phyloP scores from a whole-genome alignment of 2,113 vertebrate genomes.

The Sapajus apella region DNA sequence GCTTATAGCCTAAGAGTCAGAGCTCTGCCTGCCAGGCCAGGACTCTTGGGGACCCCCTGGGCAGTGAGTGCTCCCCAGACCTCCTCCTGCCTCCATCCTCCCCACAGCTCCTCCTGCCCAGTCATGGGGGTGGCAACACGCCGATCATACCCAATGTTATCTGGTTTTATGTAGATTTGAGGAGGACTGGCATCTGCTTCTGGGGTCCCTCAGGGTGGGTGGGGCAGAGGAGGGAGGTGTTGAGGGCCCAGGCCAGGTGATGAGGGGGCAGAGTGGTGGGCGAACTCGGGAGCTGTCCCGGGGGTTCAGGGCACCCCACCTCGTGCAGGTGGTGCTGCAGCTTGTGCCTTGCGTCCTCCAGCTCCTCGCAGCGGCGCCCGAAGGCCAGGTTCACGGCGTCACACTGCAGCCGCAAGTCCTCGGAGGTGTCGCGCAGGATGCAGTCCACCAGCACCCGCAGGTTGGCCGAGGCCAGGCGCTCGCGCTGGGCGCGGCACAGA shows the following conservation, averaged over 20 bases:
- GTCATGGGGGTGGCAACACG: neutral
- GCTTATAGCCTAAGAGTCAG: neutral
- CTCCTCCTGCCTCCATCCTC: neutral
- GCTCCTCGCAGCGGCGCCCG: constrained; percentile 82
- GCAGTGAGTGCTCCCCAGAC: neutral
- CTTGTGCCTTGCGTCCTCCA: constrained; percentile 84
- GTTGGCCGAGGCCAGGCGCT: constrained; percentile 84
- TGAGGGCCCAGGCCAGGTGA: neutral
- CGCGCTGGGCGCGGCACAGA: constrained; percentile 84
- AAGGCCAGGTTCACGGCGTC: constrained; percentile 85
- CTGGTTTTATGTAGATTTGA: neutral
- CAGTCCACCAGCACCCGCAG: constrained; percentile 86
- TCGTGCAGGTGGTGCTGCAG: constrained; percentile 86
- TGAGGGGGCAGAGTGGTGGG: neutral
- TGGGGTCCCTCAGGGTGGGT: neutral
- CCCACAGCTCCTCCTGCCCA: neutral
- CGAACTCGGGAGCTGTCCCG: too few relatives aligned
- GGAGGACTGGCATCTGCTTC: neutral
- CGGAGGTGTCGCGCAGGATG: constrained; percentile 86
- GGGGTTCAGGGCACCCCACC: constrained; percentile 69
- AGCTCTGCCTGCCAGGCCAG: neutral
- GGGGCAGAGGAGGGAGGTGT: too few relatives aligned
- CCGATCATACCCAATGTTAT: neutral
- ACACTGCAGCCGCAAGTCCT: constrained; percentile 89
- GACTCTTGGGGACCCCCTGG: neutral